phyloP scores from a whole-genome alignment of 2,113 vertebrate genomes.

The Thalassarche chlororhynchos region DNA sequence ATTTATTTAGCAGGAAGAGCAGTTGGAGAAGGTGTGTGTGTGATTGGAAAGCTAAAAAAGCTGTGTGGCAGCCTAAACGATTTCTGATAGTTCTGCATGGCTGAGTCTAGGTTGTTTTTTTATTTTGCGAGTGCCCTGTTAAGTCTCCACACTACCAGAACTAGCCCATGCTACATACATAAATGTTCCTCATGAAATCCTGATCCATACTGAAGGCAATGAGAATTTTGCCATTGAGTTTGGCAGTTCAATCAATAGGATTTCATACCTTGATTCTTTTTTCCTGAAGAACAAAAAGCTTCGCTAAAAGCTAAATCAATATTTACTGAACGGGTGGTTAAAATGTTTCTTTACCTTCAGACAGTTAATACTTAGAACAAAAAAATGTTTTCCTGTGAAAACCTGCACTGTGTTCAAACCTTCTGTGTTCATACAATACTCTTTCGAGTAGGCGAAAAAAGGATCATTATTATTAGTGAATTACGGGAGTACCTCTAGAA shows the following conservation, averaged over 20 bases:
- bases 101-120: background rate
- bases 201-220: background rate
- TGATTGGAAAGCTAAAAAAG: slow-evolving; percentile 11
- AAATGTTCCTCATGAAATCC: background rate
- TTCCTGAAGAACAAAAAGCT: background rate
- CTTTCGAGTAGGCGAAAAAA: background rate
- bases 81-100: background rate
- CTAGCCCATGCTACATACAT: background rate
- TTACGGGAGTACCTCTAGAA: background rate
- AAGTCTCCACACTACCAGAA: background rate
- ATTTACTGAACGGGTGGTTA: background rate
- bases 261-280: background rate
- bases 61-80: background rate
- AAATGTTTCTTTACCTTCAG: background rate
- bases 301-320: background rate
- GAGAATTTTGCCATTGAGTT: background rate
- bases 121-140: background rate
- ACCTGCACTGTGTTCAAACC: background rate
- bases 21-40: background rate
- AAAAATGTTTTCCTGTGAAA: background rate
- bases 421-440: background rate
- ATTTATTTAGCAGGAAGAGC: background rate
- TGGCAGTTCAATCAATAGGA: background rate
- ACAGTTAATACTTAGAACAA: background rate
- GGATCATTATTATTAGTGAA: background rate